These are phyloP conservation scores for Nylanderia fulva DNA, from an alignment of 1,140 invertebrate species.

Conservation along the genomic window DNA sequence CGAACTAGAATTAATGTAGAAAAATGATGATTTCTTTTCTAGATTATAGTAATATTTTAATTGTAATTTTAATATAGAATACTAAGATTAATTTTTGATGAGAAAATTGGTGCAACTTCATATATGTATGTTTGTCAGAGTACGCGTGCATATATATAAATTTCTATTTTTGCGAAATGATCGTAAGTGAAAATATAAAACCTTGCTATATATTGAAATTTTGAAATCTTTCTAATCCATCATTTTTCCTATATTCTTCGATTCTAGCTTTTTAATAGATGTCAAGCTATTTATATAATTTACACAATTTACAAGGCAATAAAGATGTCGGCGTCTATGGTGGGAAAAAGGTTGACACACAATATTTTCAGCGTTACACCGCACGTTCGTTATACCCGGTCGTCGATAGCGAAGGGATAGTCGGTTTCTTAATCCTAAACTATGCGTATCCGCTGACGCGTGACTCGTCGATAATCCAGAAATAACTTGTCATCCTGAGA, in stretches of 20 bases:
- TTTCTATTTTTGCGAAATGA: not conserved
- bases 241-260: not conserved
- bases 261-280: not conserved
- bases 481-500: slow-evolving; percentile 51
- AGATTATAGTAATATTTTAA: not conserved
- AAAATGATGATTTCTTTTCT: not conserved
- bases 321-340: not conserved
- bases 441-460: slow-evolving; percentile 60
- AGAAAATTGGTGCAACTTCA: not conserved
- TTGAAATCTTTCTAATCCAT: too few species aligned
- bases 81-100: not conserved
- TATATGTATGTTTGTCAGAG: not conserved
- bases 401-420: slow-evolving; percentile 35
- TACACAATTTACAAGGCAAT: not conserved
- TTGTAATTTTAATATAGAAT: not conserved
- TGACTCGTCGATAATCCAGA: slow-evolving; percentile 52
- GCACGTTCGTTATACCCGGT: slow-evolving; percentile 36
- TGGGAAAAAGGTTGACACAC: slow-evolving; percentile 32
- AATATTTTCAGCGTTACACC: slow-evolving; percentile 47
- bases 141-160: not conserved
- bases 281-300: not conserved
- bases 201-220: too few species aligned
- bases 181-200: not conserved
- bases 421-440: slow-evolving; percentile 57
- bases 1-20: not conserved